phyloP scores from a whole-genome alignment of 1,140 invertebrate genomes.

The Brachionus plicatilis region DNA sequence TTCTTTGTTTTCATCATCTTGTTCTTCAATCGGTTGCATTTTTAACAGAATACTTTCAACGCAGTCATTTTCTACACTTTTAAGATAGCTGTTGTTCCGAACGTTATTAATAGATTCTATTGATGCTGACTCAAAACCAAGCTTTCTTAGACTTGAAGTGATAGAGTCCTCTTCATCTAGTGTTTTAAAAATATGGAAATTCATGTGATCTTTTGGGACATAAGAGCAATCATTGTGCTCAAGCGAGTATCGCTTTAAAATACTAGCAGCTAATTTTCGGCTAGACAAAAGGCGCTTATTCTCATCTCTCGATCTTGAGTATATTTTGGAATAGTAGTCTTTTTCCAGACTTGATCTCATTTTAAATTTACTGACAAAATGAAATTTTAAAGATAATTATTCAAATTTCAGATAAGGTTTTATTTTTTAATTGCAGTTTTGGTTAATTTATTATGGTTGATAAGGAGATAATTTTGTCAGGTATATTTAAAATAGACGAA shows the following conservation, averaged over 20 bases:
- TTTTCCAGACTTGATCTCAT: not conserved
- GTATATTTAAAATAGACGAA: not conserved
- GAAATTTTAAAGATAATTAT: not conserved
- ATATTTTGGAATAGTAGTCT: not conserved
- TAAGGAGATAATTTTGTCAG: not conserved
- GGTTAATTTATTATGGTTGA: not conserved
- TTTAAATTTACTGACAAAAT: not conserved
- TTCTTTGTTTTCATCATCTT: not conserved
- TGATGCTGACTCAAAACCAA: conserved; percentile 23
- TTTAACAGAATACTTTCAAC: not conserved
- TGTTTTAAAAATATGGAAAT: not conserved
- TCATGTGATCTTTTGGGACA: not conserved
- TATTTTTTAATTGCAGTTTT: not conserved
- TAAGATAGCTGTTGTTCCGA: not conserved
- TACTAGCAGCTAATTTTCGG: not conserved
- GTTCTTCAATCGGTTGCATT: conserved; percentile 23
- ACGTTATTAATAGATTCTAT: not conserved
- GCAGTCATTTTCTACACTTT: conserved; percentile 21
- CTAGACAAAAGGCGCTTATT: not conserved
- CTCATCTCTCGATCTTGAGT: not conserved
- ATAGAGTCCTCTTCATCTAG: not conserved
- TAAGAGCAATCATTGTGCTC: not conserved
- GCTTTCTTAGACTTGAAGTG: not conserved
- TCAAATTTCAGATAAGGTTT: not conserved
- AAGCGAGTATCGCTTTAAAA: not conserved